Percentiles rank a stretch among this genome's conserved stretches.
Conservation (phyloP, 1,140 invertebrate genomes). For the Sarcophaga peregrina region DNA sequence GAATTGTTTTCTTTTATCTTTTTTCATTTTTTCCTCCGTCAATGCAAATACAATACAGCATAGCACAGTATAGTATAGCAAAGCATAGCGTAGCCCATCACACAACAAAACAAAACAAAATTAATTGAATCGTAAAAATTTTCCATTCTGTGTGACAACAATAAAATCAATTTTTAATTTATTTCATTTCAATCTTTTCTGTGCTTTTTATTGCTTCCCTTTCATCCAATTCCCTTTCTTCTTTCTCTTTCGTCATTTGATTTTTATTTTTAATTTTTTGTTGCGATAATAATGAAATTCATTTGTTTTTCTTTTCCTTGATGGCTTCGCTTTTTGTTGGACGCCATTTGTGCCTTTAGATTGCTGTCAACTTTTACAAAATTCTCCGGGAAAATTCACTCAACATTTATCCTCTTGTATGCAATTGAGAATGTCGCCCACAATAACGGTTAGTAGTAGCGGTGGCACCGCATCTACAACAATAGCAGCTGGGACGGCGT, state of each 20-base stretch:
- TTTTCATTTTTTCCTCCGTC: background rate
- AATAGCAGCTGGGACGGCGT: conserved; percentile 8
- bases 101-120: background rate
- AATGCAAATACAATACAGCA: background rate
- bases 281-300: no score
- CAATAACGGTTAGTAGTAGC: background rate
- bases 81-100: no score
- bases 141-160: background rate
- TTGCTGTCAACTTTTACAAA: conserved; percentile 63
- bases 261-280: no score
- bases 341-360: conserved; percentile 50
- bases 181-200: background rate
- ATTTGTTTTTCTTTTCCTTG: no score
- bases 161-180: conserved; percentile 20
- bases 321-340: no score
- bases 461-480: conserved; percentile 48
- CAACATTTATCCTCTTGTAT: conserved; percentile 46
- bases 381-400: conserved; percentile 54
- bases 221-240: no score
- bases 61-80: no score
- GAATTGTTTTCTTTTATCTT: background rate
- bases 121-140: conserved; percentile 16
- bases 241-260: no score
- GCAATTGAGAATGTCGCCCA: conserved; percentile 43
- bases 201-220: background rate